A percentile compares a stretch with the other conserved stretches of the same genome.
Conservation (phyloP, 1,140 invertebrate genomes). For the Megathymus violae region DNA sequence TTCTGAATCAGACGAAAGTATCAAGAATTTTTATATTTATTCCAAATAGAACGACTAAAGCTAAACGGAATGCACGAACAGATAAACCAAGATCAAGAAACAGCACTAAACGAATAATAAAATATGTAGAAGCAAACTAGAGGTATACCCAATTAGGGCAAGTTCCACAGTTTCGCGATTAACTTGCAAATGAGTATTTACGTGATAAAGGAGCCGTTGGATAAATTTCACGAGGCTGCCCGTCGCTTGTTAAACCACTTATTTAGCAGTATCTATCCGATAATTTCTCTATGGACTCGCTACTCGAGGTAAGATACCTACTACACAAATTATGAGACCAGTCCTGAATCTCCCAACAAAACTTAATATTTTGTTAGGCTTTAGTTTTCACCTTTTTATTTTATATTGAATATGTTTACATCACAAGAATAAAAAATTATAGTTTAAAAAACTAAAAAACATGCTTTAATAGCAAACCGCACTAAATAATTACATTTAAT, state of each 20-base stretch:
- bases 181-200: conserved; percentile 34
- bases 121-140: conserved; percentile 28
- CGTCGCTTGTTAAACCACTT: conserved; percentile 28
- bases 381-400: no score
- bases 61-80: conserved; percentile 6
- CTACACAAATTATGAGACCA: not conserved
- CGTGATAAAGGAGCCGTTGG: conserved; percentile 26
- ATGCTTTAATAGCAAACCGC: no score
- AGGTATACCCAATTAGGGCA: conserved; percentile 29
- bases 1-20: no score
- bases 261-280: conserved; percentile 24
- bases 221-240: conserved; percentile 25
- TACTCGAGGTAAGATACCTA: not conserved
- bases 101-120: conserved; percentile 23
- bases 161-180: conserved; percentile 34
- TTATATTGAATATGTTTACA: no score
- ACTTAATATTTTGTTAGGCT: no score
- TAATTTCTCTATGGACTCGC: conserved; percentile 15
- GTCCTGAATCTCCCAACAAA: no score
- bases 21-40: not conserved
- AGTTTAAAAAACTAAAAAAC: no score
- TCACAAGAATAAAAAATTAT: no score
- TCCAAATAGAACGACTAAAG: conserved; percentile 11
- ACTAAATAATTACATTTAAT: no score
- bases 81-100: conserved; percentile 23